Base-by-base conservation (phyloP, 2,113 vertebrate species). In the Carollia perspicillata region DNA sequence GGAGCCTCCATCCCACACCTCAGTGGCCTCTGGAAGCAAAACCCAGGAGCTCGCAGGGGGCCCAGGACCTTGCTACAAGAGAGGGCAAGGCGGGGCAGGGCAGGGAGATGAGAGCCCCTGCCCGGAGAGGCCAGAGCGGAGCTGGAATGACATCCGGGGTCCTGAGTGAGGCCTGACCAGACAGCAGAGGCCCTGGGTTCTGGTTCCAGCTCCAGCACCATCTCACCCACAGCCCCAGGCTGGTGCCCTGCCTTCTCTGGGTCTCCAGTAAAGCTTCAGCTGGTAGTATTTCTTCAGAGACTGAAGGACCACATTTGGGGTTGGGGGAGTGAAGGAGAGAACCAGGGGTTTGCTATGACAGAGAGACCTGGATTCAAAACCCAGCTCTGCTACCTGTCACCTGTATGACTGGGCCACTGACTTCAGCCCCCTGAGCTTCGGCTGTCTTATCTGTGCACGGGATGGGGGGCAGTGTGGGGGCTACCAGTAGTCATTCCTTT, bases 361-460 rank as follows among this genome's bases (percentile, higher is more conserved):
- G 74, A 75, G 51, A 89, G 60, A 60, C 30, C 33, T 75, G 33
- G 65, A 55, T 94, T 96, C 85, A 75, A 63, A 79, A 94, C 40
- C 80, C 0, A 6, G 47, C 42, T 55, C 93, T 20, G 47, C 75
- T 28, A 4, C 33, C 33, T 12, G 69, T 42, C 35, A 92, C 37
- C 40, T 68, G 1, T 40, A 40, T 84, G 35, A 49, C 63, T 16
- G 91, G 71, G 60, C 53, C 33, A 8, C 8, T 14, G 49, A 78
- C 47, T 55, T 89, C 37, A 66, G 11, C 30, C 51, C 49, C 33
- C 51, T 44, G 60, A 89, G 40, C 40, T 33, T 30, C 74, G 47
- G n/a, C 80, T 81, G 51, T 53, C 83, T 75, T 65, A 30, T 16
- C 30, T 68, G 2, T n/a, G 44, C 44, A 58, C 1, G 8, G 20